Evolutionary conservation across 2,888 invertebrate genomes (phyloP).

Genomic region (Chrysotoxum bicinctum): DNA sequence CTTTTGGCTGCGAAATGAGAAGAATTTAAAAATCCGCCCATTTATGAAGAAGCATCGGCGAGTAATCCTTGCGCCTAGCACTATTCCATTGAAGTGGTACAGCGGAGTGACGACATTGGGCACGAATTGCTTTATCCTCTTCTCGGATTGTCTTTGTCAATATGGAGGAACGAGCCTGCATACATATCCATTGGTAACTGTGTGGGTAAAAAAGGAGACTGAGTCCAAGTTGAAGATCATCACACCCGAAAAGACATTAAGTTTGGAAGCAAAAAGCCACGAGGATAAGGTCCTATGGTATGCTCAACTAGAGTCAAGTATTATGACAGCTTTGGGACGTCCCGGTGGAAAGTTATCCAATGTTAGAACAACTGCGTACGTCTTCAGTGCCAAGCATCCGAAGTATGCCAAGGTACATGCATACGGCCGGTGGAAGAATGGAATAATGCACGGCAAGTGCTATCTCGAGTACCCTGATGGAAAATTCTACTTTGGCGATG

Average conservation of each 20-base stretch:
- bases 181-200: slow-evolving; percentile 87
- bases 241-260: slow-evolving; percentile 90
- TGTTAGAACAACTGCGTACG: slow-evolving; percentile 87
- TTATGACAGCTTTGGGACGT: slow-evolving; percentile 86
- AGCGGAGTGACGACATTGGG: slow-evolving; percentile 85
- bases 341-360: slow-evolving; percentile 85
- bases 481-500: slow-evolving; percentile 90
- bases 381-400: slow-evolving; percentile 86
- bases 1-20: slow-evolving; percentile 81
- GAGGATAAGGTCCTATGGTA: slow-evolving; percentile 91
- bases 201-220: slow-evolving; percentile 91
- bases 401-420: slow-evolving; percentile 91
- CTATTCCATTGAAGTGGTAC: slow-evolving; percentile 87
- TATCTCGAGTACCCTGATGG: slow-evolving; percentile 92
- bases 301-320: slow-evolving; percentile 88
- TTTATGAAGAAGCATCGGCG: slow-evolving; percentile 86
- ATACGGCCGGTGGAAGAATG: slow-evolving; percentile 90
- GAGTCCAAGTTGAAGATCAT: slow-evolving; percentile 87
- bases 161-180: slow-evolving; percentile 79
- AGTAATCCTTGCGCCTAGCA: slow-evolving; percentile 89
- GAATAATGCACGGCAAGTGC: slow-evolving; percentile 92
- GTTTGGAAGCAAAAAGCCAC: slow-evolving; percentile 84
- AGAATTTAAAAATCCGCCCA: slow-evolving; percentile 77
- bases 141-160: slow-evolving; percentile 91
- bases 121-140: slow-evolving; percentile 90